A percentile compares a stretch with the other conserved stretches of the same genome.
These are phyloP conservation scores for Tricholaema leucomelas DNA, from an alignment of 2,113 vertebrate species.

Conservation along the genomic window DNA sequence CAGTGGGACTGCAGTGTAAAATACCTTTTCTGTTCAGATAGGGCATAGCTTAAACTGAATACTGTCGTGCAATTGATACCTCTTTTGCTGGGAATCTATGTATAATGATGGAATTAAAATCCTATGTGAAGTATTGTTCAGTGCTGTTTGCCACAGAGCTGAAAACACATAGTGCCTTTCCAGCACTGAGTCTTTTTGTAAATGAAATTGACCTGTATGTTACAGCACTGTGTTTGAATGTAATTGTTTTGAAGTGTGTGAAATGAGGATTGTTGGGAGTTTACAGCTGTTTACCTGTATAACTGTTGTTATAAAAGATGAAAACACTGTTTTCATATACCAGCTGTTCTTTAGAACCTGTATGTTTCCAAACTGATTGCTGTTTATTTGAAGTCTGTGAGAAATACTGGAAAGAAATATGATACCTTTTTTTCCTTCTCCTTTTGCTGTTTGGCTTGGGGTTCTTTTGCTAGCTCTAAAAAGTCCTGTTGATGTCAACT, in stretches of 20 bases:
- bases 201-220: neutral
- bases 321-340: neutral
- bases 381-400: neutral
- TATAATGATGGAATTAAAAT: neutral
- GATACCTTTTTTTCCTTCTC: neutral
- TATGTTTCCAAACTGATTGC: neutral
- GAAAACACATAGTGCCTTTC: neutral
- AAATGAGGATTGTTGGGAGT: neutral
- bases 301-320: neutral
- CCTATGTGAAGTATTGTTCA: neutral
- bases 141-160: neutral
- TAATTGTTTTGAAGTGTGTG: neutral
- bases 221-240: neutral
- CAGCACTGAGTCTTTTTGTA: rapidly evolving
- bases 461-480: neutral
- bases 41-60: neutral
- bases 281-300: neutral
- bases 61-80: neutral
- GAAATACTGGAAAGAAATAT: neutral
- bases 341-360: neutral
- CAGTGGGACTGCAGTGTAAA: neutral
- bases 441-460: neutral
- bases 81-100: neutral
- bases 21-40: neutral
- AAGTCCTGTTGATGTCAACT: neutral